phyloP scores from a whole-genome alignment of 2,797 vertebrate species.

The Sarcoramphus papa region DNA sequence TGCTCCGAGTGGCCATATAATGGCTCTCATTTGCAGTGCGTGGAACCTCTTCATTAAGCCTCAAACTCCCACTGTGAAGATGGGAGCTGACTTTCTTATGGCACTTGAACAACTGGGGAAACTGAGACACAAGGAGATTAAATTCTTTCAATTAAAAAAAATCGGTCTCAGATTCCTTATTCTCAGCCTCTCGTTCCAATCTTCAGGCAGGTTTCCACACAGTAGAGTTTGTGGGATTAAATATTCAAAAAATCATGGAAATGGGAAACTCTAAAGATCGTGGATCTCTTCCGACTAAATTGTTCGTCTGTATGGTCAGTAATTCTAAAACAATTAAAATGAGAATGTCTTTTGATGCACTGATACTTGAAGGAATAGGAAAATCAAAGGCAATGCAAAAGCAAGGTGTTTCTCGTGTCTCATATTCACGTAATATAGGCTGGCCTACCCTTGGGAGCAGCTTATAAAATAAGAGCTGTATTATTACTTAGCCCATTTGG shows the following conservation, averaged over 20 bases:
- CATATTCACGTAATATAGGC: rapidly evolving
- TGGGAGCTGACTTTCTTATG: neutral
- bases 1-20: neutral
- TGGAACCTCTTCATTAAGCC: constrained; percentile 29
- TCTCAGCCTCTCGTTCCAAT: neutral
- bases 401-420: neutral
- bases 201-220: neutral
- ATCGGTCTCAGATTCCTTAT: neutral
- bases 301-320: neutral
- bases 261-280: neutral
- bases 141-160: neutral
- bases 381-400: neutral
- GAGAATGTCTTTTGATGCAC: neutral
- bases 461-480: neutral
- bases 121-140: neutral
- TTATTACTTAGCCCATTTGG: neutral
- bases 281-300: neutral
- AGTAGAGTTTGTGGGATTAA: neutral
- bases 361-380: neutral
- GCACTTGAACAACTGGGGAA: neutral
- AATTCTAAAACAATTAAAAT: neutral
- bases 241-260: neutral
- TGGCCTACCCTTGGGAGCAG: neutral
- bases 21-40: neutral
- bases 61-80: neutral